phyloP scores from a whole-genome alignment of 2,888 invertebrate species.

The Melipona beecheii region DNA sequence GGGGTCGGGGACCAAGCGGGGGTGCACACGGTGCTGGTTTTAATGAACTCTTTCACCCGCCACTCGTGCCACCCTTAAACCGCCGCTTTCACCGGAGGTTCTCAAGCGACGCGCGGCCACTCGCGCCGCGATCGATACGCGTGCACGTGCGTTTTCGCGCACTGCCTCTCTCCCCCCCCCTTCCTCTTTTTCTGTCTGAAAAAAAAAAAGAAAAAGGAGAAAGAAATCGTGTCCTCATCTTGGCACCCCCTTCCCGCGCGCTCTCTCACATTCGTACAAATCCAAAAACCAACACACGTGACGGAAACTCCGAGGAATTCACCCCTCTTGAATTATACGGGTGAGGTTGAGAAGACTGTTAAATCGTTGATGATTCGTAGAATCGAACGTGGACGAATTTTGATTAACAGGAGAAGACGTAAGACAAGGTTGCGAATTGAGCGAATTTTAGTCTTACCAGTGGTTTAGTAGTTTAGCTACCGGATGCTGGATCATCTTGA shows the following conservation, averaged over 20 bases:
- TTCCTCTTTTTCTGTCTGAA: background rate
- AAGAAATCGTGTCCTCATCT: background rate
- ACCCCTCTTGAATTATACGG: background rate
- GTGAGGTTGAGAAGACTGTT: background rate
- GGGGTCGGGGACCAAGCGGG: slow-evolving; percentile 65
- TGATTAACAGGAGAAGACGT: too few species aligned
- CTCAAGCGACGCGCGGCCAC: slow-evolving; percentile 65
- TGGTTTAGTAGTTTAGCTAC: too few species aligned
- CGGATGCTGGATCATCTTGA: too few species aligned
- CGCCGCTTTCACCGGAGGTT: slow-evolving; percentile 77
- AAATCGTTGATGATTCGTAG: background rate
- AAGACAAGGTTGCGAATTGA: too few species aligned
- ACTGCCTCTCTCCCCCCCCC: background rate
- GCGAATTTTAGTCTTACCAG: too few species aligned
- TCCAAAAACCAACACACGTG: background rate
- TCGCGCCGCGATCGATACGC: slow-evolving; percentile 58
- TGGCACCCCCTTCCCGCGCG: too few species aligned
- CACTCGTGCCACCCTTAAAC: slow-evolving; percentile 81
- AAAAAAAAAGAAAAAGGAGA: background rate
- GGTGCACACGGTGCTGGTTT: slow-evolving; percentile 80
- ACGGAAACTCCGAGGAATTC: background rate
- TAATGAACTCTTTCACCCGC: slow-evolving; percentile 82
- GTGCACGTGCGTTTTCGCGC: slow-evolving; percentile 41
- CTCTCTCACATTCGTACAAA: too few species aligned
- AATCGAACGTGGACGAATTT: background rate